Evolutionary conservation across 2,113 vertebrate genomes (phyloP).

Genomic region (Pampusana beccarii): DNA sequence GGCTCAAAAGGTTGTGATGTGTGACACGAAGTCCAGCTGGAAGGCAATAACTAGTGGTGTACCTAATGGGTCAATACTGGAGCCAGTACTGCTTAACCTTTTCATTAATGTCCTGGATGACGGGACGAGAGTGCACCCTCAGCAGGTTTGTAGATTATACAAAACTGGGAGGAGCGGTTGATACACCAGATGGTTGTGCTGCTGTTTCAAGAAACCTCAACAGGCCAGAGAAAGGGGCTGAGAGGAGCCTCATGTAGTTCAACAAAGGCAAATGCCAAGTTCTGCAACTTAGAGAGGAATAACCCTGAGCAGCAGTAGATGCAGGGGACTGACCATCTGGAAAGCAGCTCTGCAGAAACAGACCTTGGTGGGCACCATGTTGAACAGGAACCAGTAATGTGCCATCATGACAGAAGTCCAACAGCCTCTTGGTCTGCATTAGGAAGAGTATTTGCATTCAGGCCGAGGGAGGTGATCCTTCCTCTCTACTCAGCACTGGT

Average conservation of each 20-base stretch:
- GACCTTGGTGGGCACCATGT: not conserved
- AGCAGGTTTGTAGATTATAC: not conserved
- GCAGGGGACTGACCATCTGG: not conserved
- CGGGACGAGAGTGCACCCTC: not conserved
- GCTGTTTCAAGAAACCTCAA: not conserved
- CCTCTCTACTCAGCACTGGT: not conserved
- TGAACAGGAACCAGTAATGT: not conserved
- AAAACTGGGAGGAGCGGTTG: not conserved
- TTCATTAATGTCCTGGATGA: not conserved
- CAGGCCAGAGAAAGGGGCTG: not conserved
- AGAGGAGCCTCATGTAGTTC: not conserved
- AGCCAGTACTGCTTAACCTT: not conserved
- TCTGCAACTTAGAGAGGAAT: not conserved
- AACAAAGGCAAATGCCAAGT: not conserved
- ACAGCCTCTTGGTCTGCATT: not conserved
- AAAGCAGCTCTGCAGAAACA: too few species aligned
- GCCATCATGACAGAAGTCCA: not conserved
- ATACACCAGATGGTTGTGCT: not conserved
- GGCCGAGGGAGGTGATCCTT: not conserved
- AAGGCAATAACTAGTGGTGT: not conserved
- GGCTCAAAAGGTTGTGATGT: not conserved
- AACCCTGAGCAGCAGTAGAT: not conserved
- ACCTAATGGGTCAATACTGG: not conserved
- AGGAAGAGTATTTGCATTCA: not conserved
- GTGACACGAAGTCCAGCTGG: not conserved